A percentile compares a stretch with the other conserved stretches of the same genome.
phyloP scores from a whole-genome alignment of 2,113 vertebrate genomes.

The Sphaerodactylus townsendi region DNA sequence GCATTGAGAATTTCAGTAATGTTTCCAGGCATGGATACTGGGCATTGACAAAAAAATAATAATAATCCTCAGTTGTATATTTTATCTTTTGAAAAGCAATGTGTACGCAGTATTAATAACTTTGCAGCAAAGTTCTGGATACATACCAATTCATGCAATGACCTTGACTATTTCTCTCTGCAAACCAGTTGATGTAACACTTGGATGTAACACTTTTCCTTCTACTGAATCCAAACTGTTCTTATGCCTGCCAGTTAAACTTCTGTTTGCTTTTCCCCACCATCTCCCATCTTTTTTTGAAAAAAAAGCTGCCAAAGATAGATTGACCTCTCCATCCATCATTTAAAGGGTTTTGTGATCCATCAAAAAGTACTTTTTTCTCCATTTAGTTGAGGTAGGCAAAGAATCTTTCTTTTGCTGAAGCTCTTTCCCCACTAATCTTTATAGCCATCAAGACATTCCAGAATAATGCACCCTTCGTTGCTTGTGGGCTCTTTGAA shows the following conservation, averaged over 20 bases:
- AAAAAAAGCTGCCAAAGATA: background rate
- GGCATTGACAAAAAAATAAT: no score
- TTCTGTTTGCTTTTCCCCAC: background rate
- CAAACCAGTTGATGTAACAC: background rate
- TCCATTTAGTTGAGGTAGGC: background rate
- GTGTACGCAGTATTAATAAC: background rate
- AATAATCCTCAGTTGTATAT: no score
- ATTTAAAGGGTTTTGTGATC: slow-evolving; percentile 24
- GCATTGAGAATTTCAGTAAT: no score
- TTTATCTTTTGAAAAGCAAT: no score
- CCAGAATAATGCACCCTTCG: no score
- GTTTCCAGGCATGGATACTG: no score
- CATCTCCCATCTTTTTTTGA: background rate
- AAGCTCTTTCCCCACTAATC: background rate
- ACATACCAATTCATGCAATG: background rate
- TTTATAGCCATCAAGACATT: no score
- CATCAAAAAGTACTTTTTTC: background rate
- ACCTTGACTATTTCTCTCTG: background rate
- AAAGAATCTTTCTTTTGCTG: background rate
- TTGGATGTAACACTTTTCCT: background rate
- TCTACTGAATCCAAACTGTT: background rate
- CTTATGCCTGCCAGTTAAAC: background rate
- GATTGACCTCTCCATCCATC: slow-evolving; percentile 14
- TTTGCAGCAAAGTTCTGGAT: background rate
- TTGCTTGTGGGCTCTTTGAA: no score